Percentiles rank a stretch among this genome's conserved stretches.
Conservation (phyloP, 2,797 vertebrate species). For the Darevskia mixta region DNA sequence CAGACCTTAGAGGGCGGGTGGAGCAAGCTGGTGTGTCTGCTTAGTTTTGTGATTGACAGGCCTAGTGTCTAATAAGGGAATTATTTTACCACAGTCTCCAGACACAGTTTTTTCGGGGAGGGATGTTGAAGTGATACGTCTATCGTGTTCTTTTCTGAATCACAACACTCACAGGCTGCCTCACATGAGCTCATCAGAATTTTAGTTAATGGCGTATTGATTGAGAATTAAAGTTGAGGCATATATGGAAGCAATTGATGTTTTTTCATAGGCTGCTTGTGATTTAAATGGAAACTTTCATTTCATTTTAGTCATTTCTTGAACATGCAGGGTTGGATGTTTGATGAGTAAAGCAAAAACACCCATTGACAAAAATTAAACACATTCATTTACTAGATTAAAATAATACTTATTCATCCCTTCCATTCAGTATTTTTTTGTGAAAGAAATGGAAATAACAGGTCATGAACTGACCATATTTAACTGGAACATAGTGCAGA, state of each 20-base stretch:
- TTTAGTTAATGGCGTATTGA: constrained; percentile 46
- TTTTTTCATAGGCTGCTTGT: constrained; percentile 23
- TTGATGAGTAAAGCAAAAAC: background rate
- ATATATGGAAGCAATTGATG: background rate
- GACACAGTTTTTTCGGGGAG: too few relatives aligned
- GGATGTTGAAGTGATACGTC: too few relatives aligned
- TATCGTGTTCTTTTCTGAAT: constrained; percentile 4
- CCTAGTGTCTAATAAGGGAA: background rate
- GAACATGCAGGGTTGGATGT: background rate
- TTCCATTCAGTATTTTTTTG: too few relatives aligned
- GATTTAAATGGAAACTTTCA: constrained; percentile 35
- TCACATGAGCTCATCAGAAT: constrained; percentile 6
- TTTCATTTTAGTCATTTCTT: background rate
- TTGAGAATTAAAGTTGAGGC: constrained; percentile 30
- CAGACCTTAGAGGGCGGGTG: background rate
- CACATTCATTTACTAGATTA: background rate
- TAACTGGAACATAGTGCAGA: too few relatives aligned
- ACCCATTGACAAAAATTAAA: background rate
- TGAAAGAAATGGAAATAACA: too few relatives aligned
- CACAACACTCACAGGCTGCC: constrained; percentile 43
- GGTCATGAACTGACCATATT: too few relatives aligned
- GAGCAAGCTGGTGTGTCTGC: too few relatives aligned
- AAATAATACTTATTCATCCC: too few relatives aligned
- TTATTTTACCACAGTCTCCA: background rate
- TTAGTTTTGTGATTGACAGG: background rate